Percentiles rank a stretch among this genome's conserved stretches.
Evolutionary conservation across 2,113 vertebrate genomes (phyloP).

Genomic region (Lichenostomus cassidix): DNA sequence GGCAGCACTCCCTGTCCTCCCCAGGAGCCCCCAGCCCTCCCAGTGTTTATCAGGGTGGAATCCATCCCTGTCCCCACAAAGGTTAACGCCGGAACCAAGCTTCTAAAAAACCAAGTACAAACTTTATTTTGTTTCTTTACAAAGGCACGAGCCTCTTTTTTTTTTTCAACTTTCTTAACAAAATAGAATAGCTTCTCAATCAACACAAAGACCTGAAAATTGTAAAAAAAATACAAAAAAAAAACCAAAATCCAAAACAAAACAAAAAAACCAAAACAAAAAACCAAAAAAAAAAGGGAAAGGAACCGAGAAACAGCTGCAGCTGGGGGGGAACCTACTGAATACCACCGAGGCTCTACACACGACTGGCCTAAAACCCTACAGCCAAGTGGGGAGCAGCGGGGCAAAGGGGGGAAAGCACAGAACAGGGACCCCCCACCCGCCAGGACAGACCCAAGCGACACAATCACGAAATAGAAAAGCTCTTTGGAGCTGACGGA

Average conservation of each 20-base stretch:
- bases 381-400: conserved; percentile 13
- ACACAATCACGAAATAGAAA: conserved; percentile 65
- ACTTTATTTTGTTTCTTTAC: conserved; percentile 99
- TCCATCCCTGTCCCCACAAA: not conserved
- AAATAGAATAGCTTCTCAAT: conserved; percentile 97
- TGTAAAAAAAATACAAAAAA: conserved; percentile 59
- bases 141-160: conserved; percentile 95
- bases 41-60: rapidly evolving
- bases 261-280: not conserved
- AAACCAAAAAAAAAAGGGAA: conserved; percentile 23
- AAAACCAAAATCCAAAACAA: not conserved
- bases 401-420: conserved; percentile 25
- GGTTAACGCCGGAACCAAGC: not conserved
- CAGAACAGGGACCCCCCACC: not conserved
- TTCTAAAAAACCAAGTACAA: conserved; percentile 97
- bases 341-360: conserved; percentile 63
- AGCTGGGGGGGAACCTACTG: conserved; percentile 41
- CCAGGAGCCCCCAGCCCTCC: not conserved
- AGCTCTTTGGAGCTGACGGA: conserved; percentile 70
- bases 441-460: conserved; percentile 41
- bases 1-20: not conserved
- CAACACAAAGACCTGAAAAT: conserved; percentile 85
- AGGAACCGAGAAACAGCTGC: conserved; percentile 56
- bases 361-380: conserved; percentile 56
- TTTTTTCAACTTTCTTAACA: conserved; percentile 82